A percentile compares a stretch with the other conserved stretches of the same genome.
phyloP scores from a whole-genome alignment of 2,888 invertebrate species.

The Phasia obesa region DNA sequence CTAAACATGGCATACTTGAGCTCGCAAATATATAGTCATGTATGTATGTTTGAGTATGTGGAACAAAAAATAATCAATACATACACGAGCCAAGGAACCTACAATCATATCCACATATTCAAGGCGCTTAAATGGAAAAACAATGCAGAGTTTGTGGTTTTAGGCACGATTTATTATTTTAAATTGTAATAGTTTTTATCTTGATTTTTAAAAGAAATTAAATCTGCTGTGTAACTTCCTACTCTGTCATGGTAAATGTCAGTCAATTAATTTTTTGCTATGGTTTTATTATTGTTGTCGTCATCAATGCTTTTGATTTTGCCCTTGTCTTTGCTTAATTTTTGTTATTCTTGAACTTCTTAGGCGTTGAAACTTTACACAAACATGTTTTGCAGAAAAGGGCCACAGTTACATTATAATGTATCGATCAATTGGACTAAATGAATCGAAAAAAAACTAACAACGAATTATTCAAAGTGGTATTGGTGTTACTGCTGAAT shows the following conservation, averaged over 20 bases:
- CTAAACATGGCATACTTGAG: conserved; percentile 67
- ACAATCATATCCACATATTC: not conserved
- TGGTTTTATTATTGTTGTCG: conserved; percentile 21
- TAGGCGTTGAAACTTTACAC: conserved; percentile 1
- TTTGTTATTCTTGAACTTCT: not conserved
- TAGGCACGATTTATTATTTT: conserved; percentile 70
- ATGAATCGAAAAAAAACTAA: conserved; percentile 15
- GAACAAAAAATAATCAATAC: conserved; percentile 5
- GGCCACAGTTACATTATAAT: conserved; percentile 18
- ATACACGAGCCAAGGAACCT: conserved; percentile 17
- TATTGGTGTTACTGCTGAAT: conserved; percentile 50
- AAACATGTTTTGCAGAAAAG: conserved; percentile 1
- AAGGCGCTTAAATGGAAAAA: not conserved
- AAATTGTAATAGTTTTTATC: conserved; percentile 67
- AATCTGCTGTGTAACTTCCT: conserved; percentile 70
- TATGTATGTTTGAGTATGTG: conserved; percentile 46
- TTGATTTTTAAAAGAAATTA: conserved; percentile 69
- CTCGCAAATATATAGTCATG: conserved; percentile 39
- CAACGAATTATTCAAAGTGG: conserved; percentile 38
- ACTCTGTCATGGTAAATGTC: conserved; percentile 70
- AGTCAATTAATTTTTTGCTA: conserved; percentile 60
- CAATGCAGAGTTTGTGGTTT: conserved; percentile 48
- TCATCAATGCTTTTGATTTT: not conserved
- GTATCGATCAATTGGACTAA: conserved; percentile 46
- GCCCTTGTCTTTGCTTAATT: too few species aligned